Percentiles rank a stretch among this genome's conserved stretches.
Evolutionary conservation across 2,113 vertebrate genomes (phyloP).

Genomic region (Lepisosteus osseus): DNA sequence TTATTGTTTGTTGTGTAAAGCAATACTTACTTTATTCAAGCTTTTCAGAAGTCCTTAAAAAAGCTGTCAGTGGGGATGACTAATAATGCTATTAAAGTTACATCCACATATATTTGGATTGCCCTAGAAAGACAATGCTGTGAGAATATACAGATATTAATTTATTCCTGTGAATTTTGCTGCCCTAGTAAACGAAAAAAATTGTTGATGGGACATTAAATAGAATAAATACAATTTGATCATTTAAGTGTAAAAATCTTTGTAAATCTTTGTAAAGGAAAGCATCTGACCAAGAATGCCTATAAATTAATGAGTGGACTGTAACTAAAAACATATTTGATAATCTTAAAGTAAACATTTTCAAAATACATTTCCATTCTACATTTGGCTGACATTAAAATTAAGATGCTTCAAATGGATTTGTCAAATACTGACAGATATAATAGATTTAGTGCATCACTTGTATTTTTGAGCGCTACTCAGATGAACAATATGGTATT

Average conservation of each 20-base stretch:
- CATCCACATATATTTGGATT: background rate
- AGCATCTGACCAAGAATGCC: background rate
- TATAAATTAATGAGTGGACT: background rate
- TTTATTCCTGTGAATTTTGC: background rate
- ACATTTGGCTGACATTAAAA: no score
- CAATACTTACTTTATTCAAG: conserved; percentile 20
- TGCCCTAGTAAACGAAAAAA: background rate
- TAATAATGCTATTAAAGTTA: conserved; percentile 41
- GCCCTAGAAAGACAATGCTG: background rate
- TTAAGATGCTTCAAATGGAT: no score
- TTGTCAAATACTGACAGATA: no score
- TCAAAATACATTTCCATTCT: no score
- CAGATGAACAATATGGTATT: no score
- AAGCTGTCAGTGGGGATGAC: conserved; percentile 20
- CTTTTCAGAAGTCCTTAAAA: conserved; percentile 33
- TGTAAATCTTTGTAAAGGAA: background rate
- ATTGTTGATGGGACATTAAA: conserved; percentile 25
- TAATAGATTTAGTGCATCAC: no score
- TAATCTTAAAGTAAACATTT: no score
- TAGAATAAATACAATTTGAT: conserved; percentile 18
- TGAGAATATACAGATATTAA: background rate
- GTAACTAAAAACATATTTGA: no score
- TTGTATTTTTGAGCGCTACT: no score
- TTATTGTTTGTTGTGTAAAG: conserved; percentile 2
- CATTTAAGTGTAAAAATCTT: background rate